Evolutionary conservation across 2,888 invertebrate genomes (phyloP), one percentile per base, ranked within the genome.

Genomic region (Malthinus seriepunctatus): DNA sequence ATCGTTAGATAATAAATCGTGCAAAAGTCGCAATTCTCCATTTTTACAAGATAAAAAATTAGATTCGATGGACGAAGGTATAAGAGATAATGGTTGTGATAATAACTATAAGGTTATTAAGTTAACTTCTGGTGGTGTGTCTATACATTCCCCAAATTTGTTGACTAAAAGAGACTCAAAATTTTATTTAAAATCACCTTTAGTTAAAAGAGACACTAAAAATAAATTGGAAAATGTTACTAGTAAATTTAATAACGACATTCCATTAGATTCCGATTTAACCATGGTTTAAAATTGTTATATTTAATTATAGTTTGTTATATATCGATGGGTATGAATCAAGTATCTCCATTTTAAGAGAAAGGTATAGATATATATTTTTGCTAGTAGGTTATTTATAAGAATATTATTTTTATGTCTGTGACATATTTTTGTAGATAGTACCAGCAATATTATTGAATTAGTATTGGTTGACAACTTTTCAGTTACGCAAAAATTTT

Each of bases 101-200:
- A 56, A 52, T 32, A 42, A 44, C 33, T 32, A 12, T n/a, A 63
- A 46, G 50, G 56, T 34, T 60, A 46, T 57, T 39, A 63, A 60
- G 49, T 48, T 60, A 35, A 46, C 59, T 32, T 63, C 59, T 15
- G 50, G 68, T 51, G 56, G 52, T 42, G 74, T 73, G n/a, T 74
- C 76, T 35, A 70, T 74, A 12, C 74, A 75, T 69, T 73, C 76
- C 37, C 71, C 71, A 8, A 78, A 76, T 59, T 68, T 69, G 38
- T 47, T 69, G 32, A 50, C 59, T n/a, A 75, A 70, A 53, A 73
- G 71, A 51, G 76, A 77, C 46, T 72, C 72, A 10, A 77, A 75
- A 56, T 77, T 77, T 61, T 74, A 72, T 15, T 59, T 77, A 15
- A 75, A 69, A 62, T 76, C 77, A 7, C 76, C 78, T 3, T 60